Evolutionary conservation across 2,888 invertebrate species (phyloP).

Genomic region (Andrena fulva): DNA sequence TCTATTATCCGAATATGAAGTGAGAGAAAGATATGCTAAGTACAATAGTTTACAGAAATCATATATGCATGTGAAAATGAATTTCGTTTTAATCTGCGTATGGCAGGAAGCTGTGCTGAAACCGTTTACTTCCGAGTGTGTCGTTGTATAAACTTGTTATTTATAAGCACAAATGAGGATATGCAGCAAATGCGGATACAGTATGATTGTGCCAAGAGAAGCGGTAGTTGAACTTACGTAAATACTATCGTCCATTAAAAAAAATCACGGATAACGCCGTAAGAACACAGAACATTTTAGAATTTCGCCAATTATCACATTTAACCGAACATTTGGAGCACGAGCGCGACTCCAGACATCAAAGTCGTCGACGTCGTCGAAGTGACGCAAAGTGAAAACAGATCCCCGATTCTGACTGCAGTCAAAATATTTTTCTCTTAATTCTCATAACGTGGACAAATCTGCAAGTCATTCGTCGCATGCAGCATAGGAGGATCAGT

Average conservation of each 20-base stretch:
- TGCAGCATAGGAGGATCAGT: conserved; percentile 48
- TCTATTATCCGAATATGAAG: conserved; percentile 13
- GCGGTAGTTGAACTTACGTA: conserved; percentile 8
- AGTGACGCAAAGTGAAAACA: conserved; percentile 28
- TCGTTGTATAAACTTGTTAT: conserved; percentile 42
- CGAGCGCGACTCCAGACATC: neutral
- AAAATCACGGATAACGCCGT: conserved; percentile 14
- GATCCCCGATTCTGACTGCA: conserved; percentile 6
- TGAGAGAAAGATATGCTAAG: conserved; percentile 8
- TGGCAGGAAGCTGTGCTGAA: conserved; percentile 40
- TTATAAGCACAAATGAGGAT: conserved; percentile 16
- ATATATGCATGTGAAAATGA: conserved; percentile 31
- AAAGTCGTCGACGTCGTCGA: conserved; percentile 21
- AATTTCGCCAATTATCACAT: conserved; percentile 43
- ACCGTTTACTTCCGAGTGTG: conserved; percentile 34
- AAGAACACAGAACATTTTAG: conserved; percentile 51
- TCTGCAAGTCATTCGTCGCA: conserved; percentile 39
- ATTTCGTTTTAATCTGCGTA: conserved; percentile 47
- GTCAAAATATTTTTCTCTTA: neutral
- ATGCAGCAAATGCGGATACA: neutral
- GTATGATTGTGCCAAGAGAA: conserved; percentile 24
- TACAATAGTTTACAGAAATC: conserved; percentile 24
- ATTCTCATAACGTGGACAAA: conserved; percentile 9
- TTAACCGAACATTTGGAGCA: conserved; percentile 9
- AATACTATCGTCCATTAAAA: conserved; percentile 10